phyloP scores from a whole-genome alignment of 2,888 invertebrate genomes.

The Nemotelus pantherinus region DNA sequence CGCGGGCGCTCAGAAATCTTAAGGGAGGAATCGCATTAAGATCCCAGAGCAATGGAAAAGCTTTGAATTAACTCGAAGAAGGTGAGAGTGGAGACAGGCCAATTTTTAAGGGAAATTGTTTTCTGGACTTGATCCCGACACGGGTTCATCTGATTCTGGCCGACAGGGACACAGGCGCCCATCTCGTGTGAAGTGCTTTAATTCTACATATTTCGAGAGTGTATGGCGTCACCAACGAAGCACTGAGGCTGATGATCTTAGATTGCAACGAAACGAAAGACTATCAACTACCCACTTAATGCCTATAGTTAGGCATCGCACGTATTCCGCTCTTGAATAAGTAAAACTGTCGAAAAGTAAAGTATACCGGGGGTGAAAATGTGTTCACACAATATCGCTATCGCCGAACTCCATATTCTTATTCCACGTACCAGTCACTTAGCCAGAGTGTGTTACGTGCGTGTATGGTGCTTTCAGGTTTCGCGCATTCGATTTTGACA shows the following conservation, averaged over 20 bases:
- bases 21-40: conserved; percentile 22
- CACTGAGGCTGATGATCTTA: too few species aligned
- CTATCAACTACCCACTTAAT: conserved; percentile 44
- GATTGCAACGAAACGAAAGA: conserved; percentile 35
- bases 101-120: conserved; percentile 43
- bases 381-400: conserved; percentile 45
- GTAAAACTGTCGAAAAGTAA: conserved; percentile 45
- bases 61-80: conserved; percentile 39
- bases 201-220: neutral
- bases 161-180: neutral
- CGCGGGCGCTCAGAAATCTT: neutral
- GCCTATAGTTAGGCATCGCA: conserved; percentile 48
- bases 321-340: conserved; percentile 48
- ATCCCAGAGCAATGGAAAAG: conserved; percentile 19
- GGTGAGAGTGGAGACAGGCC: conserved; percentile 26
- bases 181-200: neutral
- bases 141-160: conserved; percentile 13
- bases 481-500: conserved; percentile 17
- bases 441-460: conserved; percentile 12
- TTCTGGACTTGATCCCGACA: conserved; percentile 7
- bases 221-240: too few species aligned
- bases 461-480: neutral
- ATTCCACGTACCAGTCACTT: conserved; percentile 14
- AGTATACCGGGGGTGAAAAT: conserved; percentile 29
- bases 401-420: conserved; percentile 6